Evolutionary conservation across 2,797 vertebrate species (phyloP).

Genomic region (Valencia hispanica): DNA sequence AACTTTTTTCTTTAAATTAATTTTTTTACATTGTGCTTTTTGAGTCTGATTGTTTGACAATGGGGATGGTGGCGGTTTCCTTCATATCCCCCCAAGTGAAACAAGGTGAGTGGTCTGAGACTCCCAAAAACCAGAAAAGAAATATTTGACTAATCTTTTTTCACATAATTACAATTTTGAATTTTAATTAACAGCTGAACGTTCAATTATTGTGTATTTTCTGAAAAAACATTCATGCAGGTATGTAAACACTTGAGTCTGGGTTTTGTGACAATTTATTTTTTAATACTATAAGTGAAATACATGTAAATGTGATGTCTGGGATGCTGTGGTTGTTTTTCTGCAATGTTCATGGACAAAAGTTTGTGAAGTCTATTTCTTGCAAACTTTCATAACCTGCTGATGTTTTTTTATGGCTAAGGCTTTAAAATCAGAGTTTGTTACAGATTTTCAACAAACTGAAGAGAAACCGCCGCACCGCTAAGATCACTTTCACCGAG

Average conservation of each 20-base stretch:
- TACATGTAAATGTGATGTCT: slow-evolving; percentile 2
- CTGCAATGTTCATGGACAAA: neutral
- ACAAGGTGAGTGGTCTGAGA: neutral
- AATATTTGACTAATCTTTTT: neutral
- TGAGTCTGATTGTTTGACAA: slow-evolving; percentile 54
- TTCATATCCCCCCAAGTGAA: neutral
- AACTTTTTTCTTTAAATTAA: slow-evolving; percentile 29
- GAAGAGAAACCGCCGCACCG: slow-evolving; percentile 40
- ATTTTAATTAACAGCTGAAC: neutral
- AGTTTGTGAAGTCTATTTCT: neutral
- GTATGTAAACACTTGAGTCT: neutral
- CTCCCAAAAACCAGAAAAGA: neutral
- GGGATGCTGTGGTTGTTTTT: neutral
- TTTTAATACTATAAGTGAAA: slow-evolving; percentile 1
- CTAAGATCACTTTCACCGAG: slow-evolving; percentile 46
- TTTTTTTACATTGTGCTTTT: slow-evolving; percentile 78
- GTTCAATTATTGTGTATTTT: neutral
- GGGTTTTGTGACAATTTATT: neutral
- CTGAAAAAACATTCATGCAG: neutral
- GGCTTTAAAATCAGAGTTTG: slow-evolving; percentile 65
- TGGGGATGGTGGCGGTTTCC: slow-evolving; percentile 10
- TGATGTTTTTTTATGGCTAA: slow-evolving; percentile 69
- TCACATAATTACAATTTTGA: neutral
- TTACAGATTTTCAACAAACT: slow-evolving; percentile 30
- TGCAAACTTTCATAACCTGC: slow-evolving; percentile 34